phyloP scores from a whole-genome alignment of 2,113 vertebrate species.

The Oncorhynchus masou region DNA sequence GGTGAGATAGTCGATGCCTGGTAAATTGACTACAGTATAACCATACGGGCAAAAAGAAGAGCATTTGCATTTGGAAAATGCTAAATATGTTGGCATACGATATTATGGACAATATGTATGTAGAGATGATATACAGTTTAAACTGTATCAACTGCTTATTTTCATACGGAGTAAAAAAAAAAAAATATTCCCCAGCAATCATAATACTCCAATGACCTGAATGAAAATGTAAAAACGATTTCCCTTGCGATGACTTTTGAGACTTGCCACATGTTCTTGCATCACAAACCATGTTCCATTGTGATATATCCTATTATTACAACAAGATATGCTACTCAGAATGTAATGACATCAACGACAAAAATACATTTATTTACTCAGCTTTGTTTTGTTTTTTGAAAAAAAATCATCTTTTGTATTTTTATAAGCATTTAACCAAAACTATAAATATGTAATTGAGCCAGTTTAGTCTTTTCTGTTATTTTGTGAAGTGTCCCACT shows the following conservation, averaged over 20 bases:
- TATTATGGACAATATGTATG: not conserved
- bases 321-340: constrained; percentile 20
- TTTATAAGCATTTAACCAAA: constrained; percentile 48
- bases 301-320: constrained; percentile 26
- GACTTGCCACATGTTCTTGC: not conserved
- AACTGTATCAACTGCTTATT: not conserved
- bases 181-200: not conserved
- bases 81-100: not conserved
- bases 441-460: constrained; percentile 57
- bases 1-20: too few relatives aligned
- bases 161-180: not conserved
- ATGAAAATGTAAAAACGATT: not conserved
- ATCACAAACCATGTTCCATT: not conserved
- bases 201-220: not conserved
- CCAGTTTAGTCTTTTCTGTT: constrained; percentile 41
- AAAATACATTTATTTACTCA: constrained; percentile 11
- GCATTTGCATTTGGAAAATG: not conserved
- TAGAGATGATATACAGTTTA: not conserved
- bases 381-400: constrained; percentile 22
- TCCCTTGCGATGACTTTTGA: not conserved
- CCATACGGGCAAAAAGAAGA: not conserved
- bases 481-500: not conserved
- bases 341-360: constrained; percentile 30
- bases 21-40: too few relatives aligned
- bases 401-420: constrained; percentile 43